Conservation (phyloP, 2,888 invertebrate species). For the Lepeophtheirus nordmannii region DNA sequence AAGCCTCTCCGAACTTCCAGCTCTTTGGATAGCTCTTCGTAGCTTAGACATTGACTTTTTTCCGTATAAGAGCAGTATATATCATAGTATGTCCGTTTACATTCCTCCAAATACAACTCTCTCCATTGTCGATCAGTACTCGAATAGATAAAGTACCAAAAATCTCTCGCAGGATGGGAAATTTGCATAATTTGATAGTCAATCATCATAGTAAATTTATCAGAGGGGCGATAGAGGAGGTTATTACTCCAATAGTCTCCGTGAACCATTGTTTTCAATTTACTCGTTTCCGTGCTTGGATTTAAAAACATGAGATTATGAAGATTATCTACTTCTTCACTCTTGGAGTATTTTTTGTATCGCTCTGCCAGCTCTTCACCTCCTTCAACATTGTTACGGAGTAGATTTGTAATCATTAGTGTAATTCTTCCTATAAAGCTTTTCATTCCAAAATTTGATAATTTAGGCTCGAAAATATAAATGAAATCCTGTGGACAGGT, state of each 20-base stretch:
- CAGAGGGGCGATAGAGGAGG: neutral
- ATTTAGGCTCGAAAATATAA: neutral
- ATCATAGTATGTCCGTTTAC: neutral
- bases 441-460: neutral
- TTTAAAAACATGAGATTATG: neutral
- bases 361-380: neutral
- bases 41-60: neutral
- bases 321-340: neutral
- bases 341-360: neutral
- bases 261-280: slow-evolving; percentile 9
- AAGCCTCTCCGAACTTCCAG: neutral
- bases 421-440: too few species aligned
- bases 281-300: neutral
- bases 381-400: neutral
- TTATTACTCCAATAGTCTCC: slow-evolving; percentile 12
- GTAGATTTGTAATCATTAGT: neutral
- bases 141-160: slow-evolving; percentile 13
- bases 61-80: neutral
- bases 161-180: neutral
- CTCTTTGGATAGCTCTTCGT: neutral
- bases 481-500: neutral
- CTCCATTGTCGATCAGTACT: neutral
- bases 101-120: slow-evolving; percentile 4
- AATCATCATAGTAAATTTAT: slow-evolving; percentile 1
- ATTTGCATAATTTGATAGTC: slow-evolving; percentile 10